Percentiles rank a stretch among this genome's conserved stretches.
phyloP scores from a whole-genome alignment of 2,113 vertebrate species.

The Plestiodon gilberti region DNA sequence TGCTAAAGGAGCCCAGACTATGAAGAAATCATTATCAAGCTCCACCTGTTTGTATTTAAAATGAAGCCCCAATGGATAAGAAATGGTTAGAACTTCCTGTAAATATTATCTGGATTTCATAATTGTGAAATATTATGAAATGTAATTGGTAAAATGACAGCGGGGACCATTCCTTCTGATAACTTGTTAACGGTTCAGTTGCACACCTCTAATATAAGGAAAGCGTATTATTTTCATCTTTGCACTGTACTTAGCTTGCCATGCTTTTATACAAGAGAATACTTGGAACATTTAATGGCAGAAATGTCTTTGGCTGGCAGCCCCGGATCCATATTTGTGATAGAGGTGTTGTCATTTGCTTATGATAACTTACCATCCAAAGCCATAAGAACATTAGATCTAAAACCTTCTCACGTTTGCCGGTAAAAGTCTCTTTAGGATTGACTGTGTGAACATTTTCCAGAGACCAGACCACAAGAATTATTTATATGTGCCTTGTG shows the following conservation, averaged over 20 bases:
- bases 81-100: background rate
- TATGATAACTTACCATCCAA: constrained; percentile 41
- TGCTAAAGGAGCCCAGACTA: background rate
- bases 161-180: no score
- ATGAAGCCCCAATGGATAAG: background rate
- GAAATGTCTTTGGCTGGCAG: constrained; percentile 37
- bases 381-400: constrained; percentile 37
- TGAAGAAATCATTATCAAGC: background rate
- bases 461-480: constrained; percentile 19
- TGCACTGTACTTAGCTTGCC: background rate
- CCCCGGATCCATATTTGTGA: background rate
- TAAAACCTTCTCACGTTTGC: constrained; percentile 46
- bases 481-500: constrained; percentile 8
- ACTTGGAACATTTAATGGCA: constrained; percentile 15
- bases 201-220: background rate
- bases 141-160: background rate
- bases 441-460: constrained; percentile 44
- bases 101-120: background rate
- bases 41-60: background rate
- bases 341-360: constrained; percentile 39
- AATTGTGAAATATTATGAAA: background rate
- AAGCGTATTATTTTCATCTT: background rate
- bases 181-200: background rate
- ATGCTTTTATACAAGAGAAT: constrained; percentile 16
- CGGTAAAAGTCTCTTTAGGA: constrained; percentile 10